phyloP scores from a whole-genome alignment of 2,888 invertebrate species.

The Acrocera orbiculus region DNA sequence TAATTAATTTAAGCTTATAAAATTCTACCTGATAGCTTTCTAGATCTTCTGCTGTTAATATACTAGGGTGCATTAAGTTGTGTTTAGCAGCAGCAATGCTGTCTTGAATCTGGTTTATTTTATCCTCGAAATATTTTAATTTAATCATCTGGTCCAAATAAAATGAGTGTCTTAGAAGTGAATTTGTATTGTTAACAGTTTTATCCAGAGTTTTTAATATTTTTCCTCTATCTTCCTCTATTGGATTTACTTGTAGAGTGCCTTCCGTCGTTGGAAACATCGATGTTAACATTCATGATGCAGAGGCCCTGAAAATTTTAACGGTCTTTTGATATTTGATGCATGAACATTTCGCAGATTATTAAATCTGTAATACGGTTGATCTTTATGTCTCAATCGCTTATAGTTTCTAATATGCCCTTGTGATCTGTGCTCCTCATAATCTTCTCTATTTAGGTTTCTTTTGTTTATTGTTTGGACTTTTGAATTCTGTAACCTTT shows the following conservation, averaged over 20 bases:
- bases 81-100: background rate
- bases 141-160: background rate
- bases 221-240: background rate
- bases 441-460: slow-evolving; percentile 4
- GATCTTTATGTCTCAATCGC: slow-evolving; percentile 7
- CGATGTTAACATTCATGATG: background rate
- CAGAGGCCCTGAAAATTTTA: background rate
- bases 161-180: background rate
- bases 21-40: slow-evolving; percentile 7
- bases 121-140: background rate
- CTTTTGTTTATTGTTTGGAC: slow-evolving; percentile 1
- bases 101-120: background rate
- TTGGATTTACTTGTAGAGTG: background rate
- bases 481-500: slow-evolving; percentile 7
- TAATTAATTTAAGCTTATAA: slow-evolving; percentile 5
- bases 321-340: slow-evolving; percentile 9
- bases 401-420: slow-evolving; percentile 7
- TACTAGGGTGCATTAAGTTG: too few relatives aligned
- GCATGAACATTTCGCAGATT: slow-evolving; percentile 6
- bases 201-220: background rate
- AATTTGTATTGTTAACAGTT: background rate
- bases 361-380: slow-evolving; percentile 7
- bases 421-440: slow-evolving; percentile 3
- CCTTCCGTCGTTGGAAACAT: background rate
- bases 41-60: slow-evolving; percentile 9